A percentile compares a stretch with the other conserved stretches of the same genome.
These are phyloP conservation scores for Akabosia matsudoensis DNA, from an alignment of 1,140 invertebrate genomes.

Conservation along the genomic window DNA sequence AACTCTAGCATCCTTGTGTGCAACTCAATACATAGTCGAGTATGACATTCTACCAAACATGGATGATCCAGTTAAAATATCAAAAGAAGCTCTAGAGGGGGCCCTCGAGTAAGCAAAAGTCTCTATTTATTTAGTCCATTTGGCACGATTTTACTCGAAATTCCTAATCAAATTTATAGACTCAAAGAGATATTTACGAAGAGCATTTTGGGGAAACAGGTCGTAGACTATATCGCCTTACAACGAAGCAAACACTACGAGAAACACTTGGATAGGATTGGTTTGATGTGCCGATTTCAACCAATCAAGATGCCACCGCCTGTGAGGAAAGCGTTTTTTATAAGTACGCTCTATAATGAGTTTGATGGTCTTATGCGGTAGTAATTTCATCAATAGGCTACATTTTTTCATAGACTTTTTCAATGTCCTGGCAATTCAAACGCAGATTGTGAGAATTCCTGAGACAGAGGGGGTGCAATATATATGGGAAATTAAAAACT, in stretches of 20 bases:
- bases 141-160: not conserved
- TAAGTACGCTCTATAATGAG: not conserved
- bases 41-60: constrained; percentile 1
- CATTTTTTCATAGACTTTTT: not conserved
- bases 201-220: not conserved
- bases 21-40: not conserved
- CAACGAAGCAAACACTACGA: not conserved
- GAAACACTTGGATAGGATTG: constrained; percentile 2
- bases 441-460: not conserved
- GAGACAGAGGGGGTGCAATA: not conserved
- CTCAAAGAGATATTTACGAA: constrained; percentile 1
- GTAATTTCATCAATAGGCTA: too few relatives aligned
- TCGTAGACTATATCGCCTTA: not conserved
- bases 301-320: not conserved
- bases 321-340: constrained; percentile 7
- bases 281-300: not conserved
- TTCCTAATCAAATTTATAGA: too few relatives aligned
- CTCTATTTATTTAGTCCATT: not conserved
- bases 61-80: not conserved
- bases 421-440: constrained; percentile 3
- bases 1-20: not conserved
- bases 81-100: not conserved
- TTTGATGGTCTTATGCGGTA: not conserved
- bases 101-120: not conserved
- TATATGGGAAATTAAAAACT: constrained; percentile 2